Evolutionary conservation across 2,888 invertebrate genomes (phyloP).

Genomic region (Tinea pellionella): DNA sequence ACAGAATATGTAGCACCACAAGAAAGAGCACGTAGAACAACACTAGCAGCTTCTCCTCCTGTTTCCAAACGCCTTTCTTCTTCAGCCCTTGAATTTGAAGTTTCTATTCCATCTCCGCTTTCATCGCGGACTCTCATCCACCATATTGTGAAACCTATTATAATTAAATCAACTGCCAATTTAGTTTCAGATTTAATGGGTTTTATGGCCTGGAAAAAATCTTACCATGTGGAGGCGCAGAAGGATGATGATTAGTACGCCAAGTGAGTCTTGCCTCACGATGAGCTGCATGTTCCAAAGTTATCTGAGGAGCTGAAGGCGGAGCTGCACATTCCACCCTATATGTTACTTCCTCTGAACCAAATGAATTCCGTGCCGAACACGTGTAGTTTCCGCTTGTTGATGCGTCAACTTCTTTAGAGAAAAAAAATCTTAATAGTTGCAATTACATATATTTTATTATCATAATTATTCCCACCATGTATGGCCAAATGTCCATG

Average conservation of each 20-base stretch:
- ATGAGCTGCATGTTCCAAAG: slow-evolving; percentile 76
- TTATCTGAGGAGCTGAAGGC: slow-evolving; percentile 75
- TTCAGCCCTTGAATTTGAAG: slow-evolving; percentile 34
- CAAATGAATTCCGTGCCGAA: slow-evolving; percentile 84
- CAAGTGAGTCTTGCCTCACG: slow-evolving; percentile 67
- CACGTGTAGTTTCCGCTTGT: slow-evolving; percentile 85
- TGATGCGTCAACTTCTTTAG: slow-evolving; percentile 74
- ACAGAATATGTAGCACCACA: slow-evolving; percentile 59
- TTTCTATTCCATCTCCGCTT: slow-evolving; percentile 38
- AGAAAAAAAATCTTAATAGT: not conserved
- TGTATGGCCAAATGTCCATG: slow-evolving; percentile 80
- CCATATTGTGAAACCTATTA: slow-evolving; percentile 49
- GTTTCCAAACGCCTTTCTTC: slow-evolving; percentile 51
- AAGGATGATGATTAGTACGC: slow-evolving; percentile 68
- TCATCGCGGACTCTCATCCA: slow-evolving; percentile 57
- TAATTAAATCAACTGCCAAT: not conserved
- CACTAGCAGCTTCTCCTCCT: slow-evolving; percentile 47
- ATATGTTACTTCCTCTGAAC: slow-evolving; percentile 85
- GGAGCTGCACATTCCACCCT: slow-evolving; percentile 82
- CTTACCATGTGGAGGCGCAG: slow-evolving; percentile 61
- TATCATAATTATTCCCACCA: slow-evolving; percentile 49
- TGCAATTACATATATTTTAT: not conserved
- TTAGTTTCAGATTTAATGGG: not conserved
- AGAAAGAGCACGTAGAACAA: slow-evolving; percentile 43
- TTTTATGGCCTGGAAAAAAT: not conserved